Evolutionary conservation across 2,888 invertebrate genomes (phyloP).

Genomic region (Diarsia brunnea): DNA sequence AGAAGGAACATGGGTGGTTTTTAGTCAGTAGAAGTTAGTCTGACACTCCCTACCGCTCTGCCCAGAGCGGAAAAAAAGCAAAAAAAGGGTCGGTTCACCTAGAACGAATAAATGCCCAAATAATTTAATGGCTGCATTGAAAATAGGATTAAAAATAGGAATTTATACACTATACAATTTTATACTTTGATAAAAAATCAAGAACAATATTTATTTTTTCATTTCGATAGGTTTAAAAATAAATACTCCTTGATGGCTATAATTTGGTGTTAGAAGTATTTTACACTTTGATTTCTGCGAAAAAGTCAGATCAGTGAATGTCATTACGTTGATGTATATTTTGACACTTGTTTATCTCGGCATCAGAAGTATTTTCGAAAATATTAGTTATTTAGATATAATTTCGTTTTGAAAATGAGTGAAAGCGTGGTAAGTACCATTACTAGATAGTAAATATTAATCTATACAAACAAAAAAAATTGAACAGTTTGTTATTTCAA

Average conservation of each 20-base stretch:
- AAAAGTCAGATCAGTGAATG: neutral
- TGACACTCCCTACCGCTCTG: no score
- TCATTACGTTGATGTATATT: slow-evolving; percentile 18
- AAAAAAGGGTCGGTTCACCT: no score
- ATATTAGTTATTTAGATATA: slow-evolving; percentile 54
- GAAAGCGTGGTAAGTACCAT: slow-evolving; percentile 78
- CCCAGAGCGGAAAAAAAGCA: no score
- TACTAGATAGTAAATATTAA: neutral
- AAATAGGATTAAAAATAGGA: neutral
- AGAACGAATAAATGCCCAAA: neutral
- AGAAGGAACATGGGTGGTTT: no score
- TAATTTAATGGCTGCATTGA: neutral
- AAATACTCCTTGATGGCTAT: neutral
- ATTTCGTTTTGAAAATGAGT: slow-evolving; percentile 76
- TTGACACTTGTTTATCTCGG: slow-evolving; percentile 50
- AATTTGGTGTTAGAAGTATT: neutral
- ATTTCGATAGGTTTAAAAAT: neutral
- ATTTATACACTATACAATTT: no score
- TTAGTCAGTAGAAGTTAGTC: no score
- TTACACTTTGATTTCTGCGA: neutral
- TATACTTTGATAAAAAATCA: no score
- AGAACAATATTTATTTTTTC: no score
- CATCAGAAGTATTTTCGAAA: slow-evolving; percentile 55
- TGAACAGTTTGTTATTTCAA: neutral
- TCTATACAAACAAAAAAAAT: neutral